Conservation (phyloP, 2,888 invertebrate species). For the Zele albiditarsus region DNA sequence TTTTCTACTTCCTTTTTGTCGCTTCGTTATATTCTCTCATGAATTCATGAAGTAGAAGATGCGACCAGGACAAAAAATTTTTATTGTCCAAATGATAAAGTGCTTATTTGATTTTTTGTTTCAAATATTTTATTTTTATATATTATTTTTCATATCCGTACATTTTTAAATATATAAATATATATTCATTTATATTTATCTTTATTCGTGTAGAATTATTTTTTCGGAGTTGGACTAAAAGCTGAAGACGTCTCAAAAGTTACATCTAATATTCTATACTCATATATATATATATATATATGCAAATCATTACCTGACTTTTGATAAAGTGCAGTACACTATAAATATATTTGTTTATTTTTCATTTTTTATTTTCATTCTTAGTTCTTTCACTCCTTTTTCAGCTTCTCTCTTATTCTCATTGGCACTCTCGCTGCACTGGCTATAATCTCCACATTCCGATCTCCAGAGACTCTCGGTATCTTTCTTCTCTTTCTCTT, state of each 20-base stretch:
- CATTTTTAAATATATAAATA: conserved; percentile 22
- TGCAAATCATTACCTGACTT: conserved; percentile 11
- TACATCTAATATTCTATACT: background rate
- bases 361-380: conserved; percentile 17
- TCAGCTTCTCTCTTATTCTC: conserved; percentile 47
- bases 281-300: background rate
- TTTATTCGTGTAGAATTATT: conserved; percentile 1
- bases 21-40: conserved; percentile 42
- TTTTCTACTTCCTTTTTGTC: conserved; percentile 16
- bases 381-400: conserved; percentile 34
- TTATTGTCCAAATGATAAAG: conserved; percentile 25
- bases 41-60: conserved; percentile 41
- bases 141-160: conserved; percentile 44
- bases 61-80: background rate
- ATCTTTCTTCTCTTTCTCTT: conserved; percentile 34
- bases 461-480: conserved; percentile 39
- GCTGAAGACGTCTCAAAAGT: background rate
- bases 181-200: background rate
- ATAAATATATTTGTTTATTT: conserved; percentile 14
- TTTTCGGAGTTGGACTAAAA: background rate
- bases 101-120: conserved; percentile 26
- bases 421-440: conserved; percentile 44
- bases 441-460: conserved; percentile 41
- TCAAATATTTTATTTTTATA: conserved; percentile 20
- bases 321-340: conserved; percentile 22